phyloP scores from a whole-genome alignment of 2,113 vertebrate genomes.

The Apus apus region DNA sequence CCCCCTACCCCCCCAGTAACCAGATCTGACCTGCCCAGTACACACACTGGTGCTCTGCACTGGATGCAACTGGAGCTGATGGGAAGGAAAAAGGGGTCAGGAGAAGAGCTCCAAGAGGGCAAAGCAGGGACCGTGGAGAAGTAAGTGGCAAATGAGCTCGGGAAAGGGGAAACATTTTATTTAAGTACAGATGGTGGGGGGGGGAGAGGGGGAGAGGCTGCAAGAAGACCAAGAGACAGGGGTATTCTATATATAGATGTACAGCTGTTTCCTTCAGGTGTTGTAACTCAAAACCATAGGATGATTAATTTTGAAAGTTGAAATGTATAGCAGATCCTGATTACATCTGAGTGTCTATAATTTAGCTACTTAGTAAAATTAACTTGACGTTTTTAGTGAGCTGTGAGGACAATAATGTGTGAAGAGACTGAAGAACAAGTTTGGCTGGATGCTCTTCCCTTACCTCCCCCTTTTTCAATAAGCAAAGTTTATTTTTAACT shows the following conservation, averaged over 20 bases:
- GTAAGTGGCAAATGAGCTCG: neutral
- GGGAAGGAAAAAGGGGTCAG: neutral
- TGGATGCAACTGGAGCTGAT: neutral
- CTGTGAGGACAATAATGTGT: conserved; percentile 70
- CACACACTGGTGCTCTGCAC: neutral
- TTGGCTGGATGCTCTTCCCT: neutral
- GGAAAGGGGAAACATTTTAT: neutral
- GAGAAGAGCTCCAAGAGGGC: neutral
- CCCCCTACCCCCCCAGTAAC: neutral
- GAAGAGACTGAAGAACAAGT: conserved; percentile 47
- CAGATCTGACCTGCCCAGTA: neutral
- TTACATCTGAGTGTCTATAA: conserved; percentile 74
- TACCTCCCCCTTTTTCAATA: neutral
- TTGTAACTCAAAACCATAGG: neutral
- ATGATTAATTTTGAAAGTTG: conserved; percentile 67
- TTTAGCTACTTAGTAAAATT: conserved; percentile 78
- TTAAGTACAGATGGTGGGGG: conserved; percentile 22
- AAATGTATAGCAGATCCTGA: conserved; percentile 67
- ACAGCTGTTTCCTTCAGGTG: conserved; percentile 73
- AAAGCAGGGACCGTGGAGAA: neutral
- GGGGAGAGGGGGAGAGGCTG: neutral
- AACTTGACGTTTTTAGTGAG: conserved; percentile 68
- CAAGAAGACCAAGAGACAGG: neutral
- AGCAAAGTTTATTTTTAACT: conserved; percentile 45
- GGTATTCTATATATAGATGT: conserved; percentile 16